phyloP scores from a whole-genome alignment of 2,797 vertebrate genomes.

The Tiaroga cobitis region DNA sequence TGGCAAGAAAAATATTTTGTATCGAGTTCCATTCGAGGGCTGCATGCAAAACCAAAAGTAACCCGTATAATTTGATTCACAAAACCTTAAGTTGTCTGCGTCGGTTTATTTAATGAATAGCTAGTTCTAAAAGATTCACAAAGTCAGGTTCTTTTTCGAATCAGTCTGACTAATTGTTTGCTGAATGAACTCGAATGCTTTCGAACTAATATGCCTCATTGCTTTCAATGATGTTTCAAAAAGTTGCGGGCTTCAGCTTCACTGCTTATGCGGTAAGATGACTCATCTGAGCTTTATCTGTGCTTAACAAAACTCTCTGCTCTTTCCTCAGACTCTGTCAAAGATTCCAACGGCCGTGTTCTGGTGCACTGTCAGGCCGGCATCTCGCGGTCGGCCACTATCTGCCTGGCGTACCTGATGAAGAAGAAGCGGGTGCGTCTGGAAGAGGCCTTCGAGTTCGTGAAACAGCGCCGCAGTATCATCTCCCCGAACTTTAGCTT shows the following conservation, averaged over 20 bases:
- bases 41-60: not conserved
- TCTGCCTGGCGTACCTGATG: constrained; percentile 87
- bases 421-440: constrained; percentile 81
- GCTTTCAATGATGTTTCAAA: too few species aligned
- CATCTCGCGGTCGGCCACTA: constrained; percentile 85
- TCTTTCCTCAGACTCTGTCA: constrained; percentile 75
- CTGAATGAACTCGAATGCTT: not conserved
- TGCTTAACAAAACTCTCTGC: constrained; percentile 11
- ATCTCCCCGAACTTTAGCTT: constrained; percentile 88
- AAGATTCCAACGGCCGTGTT: constrained; percentile 80
- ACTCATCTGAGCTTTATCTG: constrained; percentile 4
- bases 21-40: too few species aligned
- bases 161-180: not conserved
- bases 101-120: not conserved
- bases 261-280: constrained; percentile 17
- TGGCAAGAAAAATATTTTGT: not conserved
- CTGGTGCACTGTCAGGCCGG: constrained; percentile 85
- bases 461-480: constrained; percentile 83
- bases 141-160: not conserved
- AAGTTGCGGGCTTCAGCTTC: not conserved
- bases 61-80: not conserved
- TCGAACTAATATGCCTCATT: not conserved
- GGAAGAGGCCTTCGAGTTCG: constrained; percentile 85
- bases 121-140: not conserved
- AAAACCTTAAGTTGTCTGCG: not conserved